These are phyloP conservation scores for Zootoca vivipara DNA, from an alignment of 2,113 vertebrate genomes.

Conservation along the genomic window DNA sequence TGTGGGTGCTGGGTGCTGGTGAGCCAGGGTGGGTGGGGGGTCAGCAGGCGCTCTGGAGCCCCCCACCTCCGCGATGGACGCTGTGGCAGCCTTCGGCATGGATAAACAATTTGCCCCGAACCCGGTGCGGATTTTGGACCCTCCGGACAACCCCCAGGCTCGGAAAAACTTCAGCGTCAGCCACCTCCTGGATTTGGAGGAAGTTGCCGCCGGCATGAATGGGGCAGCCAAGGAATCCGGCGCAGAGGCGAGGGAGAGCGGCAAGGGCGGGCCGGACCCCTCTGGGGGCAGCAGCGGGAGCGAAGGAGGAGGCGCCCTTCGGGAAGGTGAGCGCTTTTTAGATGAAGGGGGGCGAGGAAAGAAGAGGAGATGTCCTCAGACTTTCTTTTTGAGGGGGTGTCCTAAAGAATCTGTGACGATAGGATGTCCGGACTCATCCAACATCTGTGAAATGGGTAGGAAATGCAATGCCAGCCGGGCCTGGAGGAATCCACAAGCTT, in stretches of 20 bases:
- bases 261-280: constrained; percentile 70
- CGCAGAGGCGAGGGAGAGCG: constrained; percentile 62
- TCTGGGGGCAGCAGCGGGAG: constrained; percentile 83
- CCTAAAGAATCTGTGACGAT: no score
- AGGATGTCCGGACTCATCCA: no score
- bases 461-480: no score
- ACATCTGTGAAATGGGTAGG: no score
- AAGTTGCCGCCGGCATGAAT: constrained; percentile 76
- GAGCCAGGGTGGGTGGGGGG: constrained; percentile 10
- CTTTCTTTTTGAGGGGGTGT: no score
- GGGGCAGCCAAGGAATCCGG: constrained; percentile 61
- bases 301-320: constrained; percentile 72
- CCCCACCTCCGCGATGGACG: constrained; percentile 71
- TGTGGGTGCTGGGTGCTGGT: not conserved
- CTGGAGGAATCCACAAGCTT: no score
- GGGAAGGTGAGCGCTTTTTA: constrained; percentile 75
- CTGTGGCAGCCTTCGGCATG: constrained; percentile 71
- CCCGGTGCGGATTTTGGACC: constrained; percentile 68
- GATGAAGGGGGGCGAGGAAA: not conserved
- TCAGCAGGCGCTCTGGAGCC: constrained; percentile 32
- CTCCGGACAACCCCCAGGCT: constrained; percentile 75
- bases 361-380: not conserved
- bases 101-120: constrained; percentile 73
- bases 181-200: constrained; percentile 83
- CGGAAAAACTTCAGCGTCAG: constrained; percentile 85